Base-by-base conservation (phyloP, 2,113 vertebrate genomes). In the Perccottus glenii region DNA sequence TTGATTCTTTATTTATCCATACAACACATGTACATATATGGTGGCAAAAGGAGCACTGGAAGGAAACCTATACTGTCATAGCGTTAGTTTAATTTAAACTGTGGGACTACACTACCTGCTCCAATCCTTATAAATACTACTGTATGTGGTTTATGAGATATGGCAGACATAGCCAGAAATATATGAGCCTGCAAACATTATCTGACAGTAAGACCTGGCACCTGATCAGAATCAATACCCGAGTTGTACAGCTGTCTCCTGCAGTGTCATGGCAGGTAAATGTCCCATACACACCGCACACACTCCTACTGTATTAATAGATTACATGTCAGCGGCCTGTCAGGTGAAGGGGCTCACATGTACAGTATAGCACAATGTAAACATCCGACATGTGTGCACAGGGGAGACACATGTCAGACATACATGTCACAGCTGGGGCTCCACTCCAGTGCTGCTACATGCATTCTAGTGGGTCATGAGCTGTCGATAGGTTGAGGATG, bases 371-470 rank as follows among this genome's bases (percentile, higher is more conserved):
- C 60, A 64, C 60, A 15, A 11, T 0, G 2, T 59, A 73, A 15
- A 64, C 67, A 64, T 14, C n/a, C 52, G 7, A 50, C 5, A 2
- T 9, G 11, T 9, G 11, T 45, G 53, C 14, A 15, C 12, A 1
- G 46, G 11, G 14, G 35, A 15, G 27, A 1, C 9, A 27, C 19
- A 32, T 12, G n/a, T 5, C 57, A 0, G 36, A 67, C 72, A 69
- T 64, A 78, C 52, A 44, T 73, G 78, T 76, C 72, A 51, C 58
- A 35, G 10, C n/a, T n/a, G n/a, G n/a, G n/a, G n/a, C n/a, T 4
- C n/a, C 36, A 52, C 42, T 51, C 12, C 16, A 47, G 11, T 7
- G 2, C 10, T 15, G 4, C 3, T 32, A 42, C 33, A 19, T 19
- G 9, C 11, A 33, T 33, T 9, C 43, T 15, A 33, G 52, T 16